Base-by-base conservation (phyloP, 2,888 invertebrate species). In the Pseudococcus viburni region DNA sequence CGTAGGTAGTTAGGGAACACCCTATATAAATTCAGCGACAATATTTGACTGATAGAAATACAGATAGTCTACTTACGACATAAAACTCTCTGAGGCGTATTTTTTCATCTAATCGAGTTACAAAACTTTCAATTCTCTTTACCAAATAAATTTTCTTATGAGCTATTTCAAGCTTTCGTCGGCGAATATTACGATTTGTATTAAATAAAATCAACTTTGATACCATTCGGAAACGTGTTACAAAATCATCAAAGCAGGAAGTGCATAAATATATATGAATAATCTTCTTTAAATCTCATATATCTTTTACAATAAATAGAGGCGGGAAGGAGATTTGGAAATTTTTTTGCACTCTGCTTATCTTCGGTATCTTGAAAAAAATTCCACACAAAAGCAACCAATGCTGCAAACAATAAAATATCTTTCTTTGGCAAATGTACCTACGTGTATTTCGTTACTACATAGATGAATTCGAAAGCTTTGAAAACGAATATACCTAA, bases 1-100 rank as follows among this genome's bases (percentile, higher is more conserved):
- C 3, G 22, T 11, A 22, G 22, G 22, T 64, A 64, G 19, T 64
- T 64, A 9, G 8, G 64, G 64, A 64, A 64, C 22, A 64, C 64
- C 64, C 64, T 64, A 9, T 64, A 22, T 17, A 8, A n/a, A 59
- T 64, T 64, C 64, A 22, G 64, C 11, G 22, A 11, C 22, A 22
- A 64, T 22, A 64, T 64, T 64, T 64, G 64, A 64, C 64, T 64
- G 64, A 64, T 64, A 22, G 64, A 64, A 64, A 64, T 64, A 64
- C 64, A 64, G 64, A 64, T 22, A 64, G 19, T 64, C 64, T 64
- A 64, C 12, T 6, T 64, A 64, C 64, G 1, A 22, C 64, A 22
- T 64, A 1, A 22, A 11, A 9, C 22, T 64, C 22, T 64, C 22
- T 4, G 8, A 22, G 22, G 64, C 64, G 22, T 64, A 22, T 64